Conservation (phyloP, 2,797 vertebrate genomes). For the Enteromius trimaculatus region DNA sequence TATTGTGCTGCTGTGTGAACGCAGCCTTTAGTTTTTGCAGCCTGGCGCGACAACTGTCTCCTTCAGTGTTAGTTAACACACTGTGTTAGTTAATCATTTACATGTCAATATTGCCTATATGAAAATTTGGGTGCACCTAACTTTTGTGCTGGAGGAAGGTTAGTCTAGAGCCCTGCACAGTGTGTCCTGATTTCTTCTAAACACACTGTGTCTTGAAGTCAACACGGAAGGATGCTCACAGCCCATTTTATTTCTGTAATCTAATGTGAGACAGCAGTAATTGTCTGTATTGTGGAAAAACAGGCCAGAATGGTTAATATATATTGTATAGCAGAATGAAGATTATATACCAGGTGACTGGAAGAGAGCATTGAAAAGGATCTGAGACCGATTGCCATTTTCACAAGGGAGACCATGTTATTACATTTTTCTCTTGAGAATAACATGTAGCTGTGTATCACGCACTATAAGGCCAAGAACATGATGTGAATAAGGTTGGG, state of each 20-base stretch:
- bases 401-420: background rate
- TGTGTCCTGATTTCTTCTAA: background rate
- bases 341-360: background rate
- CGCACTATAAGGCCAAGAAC: background rate
- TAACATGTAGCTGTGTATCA: background rate
- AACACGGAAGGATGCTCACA: background rate
- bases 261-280: background rate
- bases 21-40: too few species aligned
- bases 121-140: too few species aligned
- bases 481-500: background rate
- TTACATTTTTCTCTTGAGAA: background rate
- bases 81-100: too few species aligned
- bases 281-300: slow-evolving; percentile 1
- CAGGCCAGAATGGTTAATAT: background rate
- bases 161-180: background rate
- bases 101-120: too few species aligned
- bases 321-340: background rate
- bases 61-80: too few species aligned
- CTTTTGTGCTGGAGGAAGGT: too few species aligned
- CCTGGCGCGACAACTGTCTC: too few species aligned
- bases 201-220: background rate
- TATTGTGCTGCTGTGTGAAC: too few species aligned
- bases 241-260: background rate
- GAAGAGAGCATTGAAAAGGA: background rate
- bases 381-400: background rate